Base-by-base conservation (phyloP, 35 echinoderm and acorn worm genomes). In the Antedon bifida region DNA sequence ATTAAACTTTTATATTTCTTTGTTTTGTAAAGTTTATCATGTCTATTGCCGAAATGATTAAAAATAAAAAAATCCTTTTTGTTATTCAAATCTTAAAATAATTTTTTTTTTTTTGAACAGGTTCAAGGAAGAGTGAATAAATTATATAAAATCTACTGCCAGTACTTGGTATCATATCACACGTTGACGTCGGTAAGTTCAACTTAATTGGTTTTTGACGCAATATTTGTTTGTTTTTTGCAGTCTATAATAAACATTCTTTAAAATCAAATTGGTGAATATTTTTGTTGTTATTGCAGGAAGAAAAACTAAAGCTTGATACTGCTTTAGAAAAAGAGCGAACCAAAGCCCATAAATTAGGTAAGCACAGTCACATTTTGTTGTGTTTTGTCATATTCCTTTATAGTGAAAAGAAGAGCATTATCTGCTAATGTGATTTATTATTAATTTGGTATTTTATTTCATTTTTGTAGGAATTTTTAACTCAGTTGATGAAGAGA, bases 161-260 rank as follows among this genome's bases (percentile, higher is more conserved):
- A 96, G 79, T 96, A 89, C 79, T 85, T 96, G 14, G 75, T 96
- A 23, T 89, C 90, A 8, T 96, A 89, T 82, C 86, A 91, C 74
- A 92, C 76, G 17, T 82, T 96, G 19, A 87, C 90, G 30, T 88
- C 91, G 82, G 93, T 96, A 86, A 64, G 51, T 64, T n/a, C n/a
- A n/a, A n/a, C n/a, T n/a, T n/a, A n/a, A n/a, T n/a, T n/a, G n/a
- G n/a, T n/a, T n/a, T n/a, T 42, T 4, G 38, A 42, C 14, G 38
- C 38, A 7, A 42, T 42, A 7, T 42, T 42, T 4, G 38, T 42
- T 4, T 42, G 14, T 42, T 42, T 42, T 42, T 42, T n/a, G n/a
- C n/a, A n/a, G n/a, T n/a, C n/a, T n/a, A n/a, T n/a, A n/a, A n/a
- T n/a, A n/a, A n/a, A n/a, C n/a, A n/a, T n/a, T n/a, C n/a, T n/a